A percentile compares a stretch with the other conserved stretches of the same genome.
These are phyloP conservation scores for Elysia crispata DNA, from an alignment of 2,888 invertebrate species.

Conservation along the genomic window DNA sequence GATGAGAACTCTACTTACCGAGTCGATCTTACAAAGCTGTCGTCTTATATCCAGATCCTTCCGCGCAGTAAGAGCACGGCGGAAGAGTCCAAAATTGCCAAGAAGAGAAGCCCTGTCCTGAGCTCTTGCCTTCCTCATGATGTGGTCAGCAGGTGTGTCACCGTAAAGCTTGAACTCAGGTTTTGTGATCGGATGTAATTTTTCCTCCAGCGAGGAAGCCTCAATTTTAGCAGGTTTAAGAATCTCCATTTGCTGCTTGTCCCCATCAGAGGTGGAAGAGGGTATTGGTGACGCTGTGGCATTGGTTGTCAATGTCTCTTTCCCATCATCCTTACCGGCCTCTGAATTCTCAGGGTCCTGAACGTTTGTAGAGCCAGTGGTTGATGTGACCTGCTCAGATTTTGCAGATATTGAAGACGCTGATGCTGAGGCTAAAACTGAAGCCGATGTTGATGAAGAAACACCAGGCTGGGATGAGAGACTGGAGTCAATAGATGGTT, in stretches of 20 bases:
- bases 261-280: no score
- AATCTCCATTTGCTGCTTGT: not conserved
- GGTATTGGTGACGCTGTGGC: no score
- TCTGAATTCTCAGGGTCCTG: no score
- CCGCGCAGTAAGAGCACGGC: slow-evolving; percentile 88
- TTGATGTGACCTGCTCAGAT: no score
- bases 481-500: no score
- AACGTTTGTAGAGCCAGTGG: no score
- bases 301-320: no score
- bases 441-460: no score
- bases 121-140: slow-evolving; percentile 53
- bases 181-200: not conserved
- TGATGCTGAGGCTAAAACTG: no score
- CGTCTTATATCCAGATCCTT: slow-evolving; percentile 85
- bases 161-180: slow-evolving; percentile 42
- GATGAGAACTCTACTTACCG: slow-evolving; percentile 56
- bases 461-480: no score
- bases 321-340: no score
- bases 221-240: not conserved
- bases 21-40: slow-evolving; percentile 78
- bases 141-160: slow-evolving; percentile 41
- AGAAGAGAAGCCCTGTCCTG: slow-evolving; percentile 80
- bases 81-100: slow-evolving; percentile 85
- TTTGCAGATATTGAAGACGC: no score
- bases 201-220: not conserved